These are phyloP conservation scores for Dryadula phaetusa DNA, from an alignment of 2,888 invertebrate genomes.

Conservation along the genomic window DNA sequence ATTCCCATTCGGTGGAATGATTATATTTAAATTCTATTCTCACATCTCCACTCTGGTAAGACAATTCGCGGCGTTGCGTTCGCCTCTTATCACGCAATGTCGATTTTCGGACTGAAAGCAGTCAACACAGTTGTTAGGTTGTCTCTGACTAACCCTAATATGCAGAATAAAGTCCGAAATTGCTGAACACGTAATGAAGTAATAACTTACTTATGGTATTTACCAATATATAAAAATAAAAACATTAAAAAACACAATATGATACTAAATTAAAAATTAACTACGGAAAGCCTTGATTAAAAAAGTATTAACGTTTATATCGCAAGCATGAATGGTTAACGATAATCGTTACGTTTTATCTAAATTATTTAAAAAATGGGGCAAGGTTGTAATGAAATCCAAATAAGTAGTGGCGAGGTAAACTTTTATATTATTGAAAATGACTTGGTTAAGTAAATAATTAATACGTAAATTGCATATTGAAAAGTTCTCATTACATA, in stretches of 20 bases:
- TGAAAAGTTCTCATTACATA: background rate
- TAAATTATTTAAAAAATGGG: slow-evolving; percentile 47
- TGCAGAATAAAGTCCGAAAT: too few relatives aligned
- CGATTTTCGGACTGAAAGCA: too few relatives aligned
- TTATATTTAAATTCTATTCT: too few relatives aligned
- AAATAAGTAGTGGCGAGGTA: slow-evolving; percentile 46
- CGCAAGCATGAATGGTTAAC: slow-evolving; percentile 25
- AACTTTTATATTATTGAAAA: slow-evolving; percentile 21
- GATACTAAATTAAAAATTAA: slow-evolving; percentile 23
- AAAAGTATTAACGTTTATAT: slow-evolving; percentile 24
- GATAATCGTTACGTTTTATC: slow-evolving; percentile 31
- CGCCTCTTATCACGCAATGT: too few relatives aligned
- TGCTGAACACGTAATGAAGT: background rate
- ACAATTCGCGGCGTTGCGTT: too few relatives aligned
- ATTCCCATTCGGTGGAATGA: too few relatives aligned
- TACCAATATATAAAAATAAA: background rate
- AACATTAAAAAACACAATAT: slow-evolving; percentile 13
- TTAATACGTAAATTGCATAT: slow-evolving; percentile 23
- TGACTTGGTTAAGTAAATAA: slow-evolving; percentile 14
- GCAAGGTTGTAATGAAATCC: slow-evolving; percentile 52
- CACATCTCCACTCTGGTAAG: too few relatives aligned
- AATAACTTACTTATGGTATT: background rate
- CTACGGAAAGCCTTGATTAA: slow-evolving; percentile 29
- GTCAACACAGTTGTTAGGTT: too few relatives aligned
- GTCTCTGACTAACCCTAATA: too few relatives aligned